Percentiles rank a stretch among this genome's conserved stretches.
These are phyloP conservation scores for Dasypogon diadema DNA, from an alignment of 2,888 invertebrate genomes.

Conservation along the genomic window DNA sequence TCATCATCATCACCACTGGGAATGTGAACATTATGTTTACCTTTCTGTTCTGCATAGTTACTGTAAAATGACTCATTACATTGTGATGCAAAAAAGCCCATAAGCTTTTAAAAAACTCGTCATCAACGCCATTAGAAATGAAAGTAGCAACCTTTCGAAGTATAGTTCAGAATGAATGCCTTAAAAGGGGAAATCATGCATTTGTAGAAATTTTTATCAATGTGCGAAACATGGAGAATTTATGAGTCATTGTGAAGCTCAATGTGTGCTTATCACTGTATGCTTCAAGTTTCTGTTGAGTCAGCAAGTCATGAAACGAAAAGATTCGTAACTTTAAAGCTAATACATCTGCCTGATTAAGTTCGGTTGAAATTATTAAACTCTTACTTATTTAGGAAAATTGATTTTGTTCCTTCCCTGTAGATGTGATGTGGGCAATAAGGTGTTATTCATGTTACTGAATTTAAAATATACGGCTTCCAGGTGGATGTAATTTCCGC, in stretches of 20 bases:
- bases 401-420: no score
- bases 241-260: not conserved
- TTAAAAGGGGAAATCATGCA: not conserved
- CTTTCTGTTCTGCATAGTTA: constrained; percentile 17
- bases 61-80: constrained; percentile 7
- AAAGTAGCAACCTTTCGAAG: not conserved
- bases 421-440: no score
- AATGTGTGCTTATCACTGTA: not conserved
- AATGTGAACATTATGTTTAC: not conserved
- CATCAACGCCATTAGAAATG: not conserved
- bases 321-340: not conserved
- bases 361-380: no score
- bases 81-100: constrained; percentile 1
- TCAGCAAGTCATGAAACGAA: not conserved
- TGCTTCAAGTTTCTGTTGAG: not conserved
- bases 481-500: no score
- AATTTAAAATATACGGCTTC: no score
- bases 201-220: not conserved
- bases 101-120: not conserved
- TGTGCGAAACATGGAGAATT: not conserved
- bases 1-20: not conserved
- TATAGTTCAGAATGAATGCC: not conserved
- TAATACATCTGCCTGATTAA: no score
- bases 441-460: no score
- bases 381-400: no score